Conservation (phyloP, 2,113 vertebrate species). For the Dipodomys spectabilis region DNA sequence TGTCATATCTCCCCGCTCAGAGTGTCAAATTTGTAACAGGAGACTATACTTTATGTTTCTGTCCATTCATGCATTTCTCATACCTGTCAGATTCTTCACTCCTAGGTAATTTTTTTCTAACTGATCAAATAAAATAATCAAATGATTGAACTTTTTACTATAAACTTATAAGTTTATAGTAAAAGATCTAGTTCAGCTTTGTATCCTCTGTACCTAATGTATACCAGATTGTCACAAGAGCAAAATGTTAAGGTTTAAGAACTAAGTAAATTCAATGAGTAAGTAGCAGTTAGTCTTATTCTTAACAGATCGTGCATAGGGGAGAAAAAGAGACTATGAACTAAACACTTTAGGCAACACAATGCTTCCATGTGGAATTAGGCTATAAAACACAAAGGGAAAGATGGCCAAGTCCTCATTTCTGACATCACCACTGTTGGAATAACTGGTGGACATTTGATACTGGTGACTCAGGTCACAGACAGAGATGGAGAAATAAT, state of each 20-base stretch:
- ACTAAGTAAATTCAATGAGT: not conserved
- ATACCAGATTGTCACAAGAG: not conserved
- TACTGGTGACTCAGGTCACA: slow-evolving; percentile 55
- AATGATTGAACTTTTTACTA: slow-evolving; percentile 17
- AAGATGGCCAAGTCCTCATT: slow-evolving; percentile 39
- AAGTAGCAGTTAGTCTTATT: not conserved
- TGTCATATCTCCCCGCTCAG: not conserved
- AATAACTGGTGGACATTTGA: slow-evolving; percentile 64
- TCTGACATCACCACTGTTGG: slow-evolving; percentile 68
- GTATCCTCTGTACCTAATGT: not conserved
- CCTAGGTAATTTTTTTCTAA: not conserved
- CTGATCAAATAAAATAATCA: not conserved
- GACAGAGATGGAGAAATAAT: slow-evolving; percentile 68
- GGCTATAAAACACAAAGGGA: slow-evolving; percentile 50
- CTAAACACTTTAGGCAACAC: slow-evolving; percentile 17
- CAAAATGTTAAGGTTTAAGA: not conserved
- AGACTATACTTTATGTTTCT: not conserved
- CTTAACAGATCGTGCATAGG: slow-evolving; percentile 22
- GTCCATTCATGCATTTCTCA: not conserved
- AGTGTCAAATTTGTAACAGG: not conserved
- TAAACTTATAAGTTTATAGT: not conserved
- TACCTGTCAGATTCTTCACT: not conserved
- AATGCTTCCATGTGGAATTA: slow-evolving; percentile 60
- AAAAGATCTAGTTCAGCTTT: not conserved
- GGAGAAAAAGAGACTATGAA: not conserved